Percentiles rank a stretch among this genome's conserved stretches.
Conservation (phyloP, 2,113 vertebrate species). For the Cyanoramphus novaezelandiae region DNA sequence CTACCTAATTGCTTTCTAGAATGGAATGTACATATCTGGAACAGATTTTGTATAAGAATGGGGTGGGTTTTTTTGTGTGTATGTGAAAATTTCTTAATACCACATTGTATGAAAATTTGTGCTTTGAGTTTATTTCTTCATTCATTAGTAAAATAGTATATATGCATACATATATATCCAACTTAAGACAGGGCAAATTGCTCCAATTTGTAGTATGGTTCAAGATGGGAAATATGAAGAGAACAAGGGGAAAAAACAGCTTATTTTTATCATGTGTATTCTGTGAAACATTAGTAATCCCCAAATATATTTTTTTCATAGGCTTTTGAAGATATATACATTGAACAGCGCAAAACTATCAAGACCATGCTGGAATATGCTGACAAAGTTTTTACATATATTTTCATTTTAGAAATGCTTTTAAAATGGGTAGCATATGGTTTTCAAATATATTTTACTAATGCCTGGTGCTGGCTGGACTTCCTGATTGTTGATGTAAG, state of each 20-base stretch:
- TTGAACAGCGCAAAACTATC: conserved; percentile 86
- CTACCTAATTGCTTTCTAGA: not conserved
- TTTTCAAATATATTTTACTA: conserved; percentile 96
- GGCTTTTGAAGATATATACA: conserved; percentile 97
- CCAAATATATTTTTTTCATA: conserved; percentile 53
- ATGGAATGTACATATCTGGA: not conserved
- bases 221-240: not conserved
- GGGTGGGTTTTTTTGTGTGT: fast-evolving
- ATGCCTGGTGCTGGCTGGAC: conserved; percentile 99
- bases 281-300: not conserved
- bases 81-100: not conserved
- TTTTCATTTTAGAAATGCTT: conserved; percentile 98
- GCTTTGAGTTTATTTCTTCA: not conserved
- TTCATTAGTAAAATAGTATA: not conserved
- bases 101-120: not conserved
- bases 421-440: conserved; percentile 98
- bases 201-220: not conserved
- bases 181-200: not conserved
- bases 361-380: conserved; percentile 91
- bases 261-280: not conserved
- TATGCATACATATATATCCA: not conserved
- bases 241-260: not conserved
- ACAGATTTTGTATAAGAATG: not conserved
- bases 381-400: conserved; percentile 96
- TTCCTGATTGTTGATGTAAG: conserved; percentile 98